These are phyloP conservation scores for Zapornia atra DNA, from an alignment of 2,113 vertebrate genomes.

Conservation along the genomic window DNA sequence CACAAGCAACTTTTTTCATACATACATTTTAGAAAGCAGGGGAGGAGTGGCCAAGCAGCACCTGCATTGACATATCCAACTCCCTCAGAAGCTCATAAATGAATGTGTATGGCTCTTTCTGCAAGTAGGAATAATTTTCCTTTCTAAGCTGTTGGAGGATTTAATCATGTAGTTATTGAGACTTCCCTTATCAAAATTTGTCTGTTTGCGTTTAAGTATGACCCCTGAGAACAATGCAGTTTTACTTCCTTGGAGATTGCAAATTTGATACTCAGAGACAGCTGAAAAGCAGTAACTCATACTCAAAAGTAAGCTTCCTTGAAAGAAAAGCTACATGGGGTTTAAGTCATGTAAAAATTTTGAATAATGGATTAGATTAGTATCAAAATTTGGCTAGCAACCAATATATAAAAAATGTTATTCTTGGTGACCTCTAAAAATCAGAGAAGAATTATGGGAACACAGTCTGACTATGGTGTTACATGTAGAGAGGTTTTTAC, in stretches of 20 bases:
- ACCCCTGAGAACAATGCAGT: background rate
- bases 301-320: background rate
- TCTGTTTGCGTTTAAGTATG: background rate
- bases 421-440: background rate
- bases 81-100: background rate
- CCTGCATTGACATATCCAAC: background rate
- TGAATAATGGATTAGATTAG: background rate
- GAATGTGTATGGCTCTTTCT: background rate
- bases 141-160: background rate
- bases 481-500: background rate
- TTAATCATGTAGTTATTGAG: background rate
- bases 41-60: background rate
- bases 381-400: background rate
- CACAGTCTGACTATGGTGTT: background rate
- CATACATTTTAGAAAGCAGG: background rate
- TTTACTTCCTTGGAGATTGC: background rate
- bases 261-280: background rate
- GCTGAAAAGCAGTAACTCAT: background rate
- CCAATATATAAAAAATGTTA: background rate
- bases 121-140: background rate
- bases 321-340: background rate
- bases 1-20: background rate
- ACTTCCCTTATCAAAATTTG: background rate
- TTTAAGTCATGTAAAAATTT: background rate
- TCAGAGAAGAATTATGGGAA: background rate